Percentiles rank a stretch among this genome's conserved stretches.
phyloP scores from a whole-genome alignment of 2,888 invertebrate species.

The Orthonychiurus folsomi region DNA sequence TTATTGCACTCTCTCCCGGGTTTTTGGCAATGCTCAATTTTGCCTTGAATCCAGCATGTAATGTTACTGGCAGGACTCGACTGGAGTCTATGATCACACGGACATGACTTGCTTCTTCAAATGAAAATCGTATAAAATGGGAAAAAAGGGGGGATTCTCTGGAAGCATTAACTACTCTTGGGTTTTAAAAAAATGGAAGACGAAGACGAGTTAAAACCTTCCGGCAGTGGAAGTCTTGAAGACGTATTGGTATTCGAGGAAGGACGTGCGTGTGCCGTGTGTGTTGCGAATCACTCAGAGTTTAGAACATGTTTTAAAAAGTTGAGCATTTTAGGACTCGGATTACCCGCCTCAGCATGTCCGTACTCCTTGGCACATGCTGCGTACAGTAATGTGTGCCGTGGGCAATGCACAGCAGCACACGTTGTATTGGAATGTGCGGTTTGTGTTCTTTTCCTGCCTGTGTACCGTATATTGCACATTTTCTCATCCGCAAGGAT shows the following conservation, averaged over 20 bases:
- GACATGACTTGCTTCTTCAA: neutral
- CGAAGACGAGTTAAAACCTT: neutral
- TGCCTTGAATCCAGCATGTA: no score
- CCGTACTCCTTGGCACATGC: no score
- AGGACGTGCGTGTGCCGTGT: neutral
- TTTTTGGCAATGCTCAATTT: no score
- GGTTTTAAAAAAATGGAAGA: neutral
- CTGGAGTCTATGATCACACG: no score
- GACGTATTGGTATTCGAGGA: neutral
- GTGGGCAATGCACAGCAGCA: no score
- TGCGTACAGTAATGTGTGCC: neutral
- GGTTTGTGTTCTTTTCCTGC: neutral
- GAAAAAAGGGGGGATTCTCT: neutral
- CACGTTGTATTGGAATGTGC: no score
- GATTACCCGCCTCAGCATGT: no score
- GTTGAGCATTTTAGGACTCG: neutral
- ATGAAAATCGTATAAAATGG: neutral
- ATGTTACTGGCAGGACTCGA: no score
- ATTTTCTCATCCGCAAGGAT: neutral
- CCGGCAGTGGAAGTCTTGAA: neutral
- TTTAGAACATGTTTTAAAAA: neutral
- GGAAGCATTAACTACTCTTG: neutral
- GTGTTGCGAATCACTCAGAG: neutral
- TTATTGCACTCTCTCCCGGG: no score
- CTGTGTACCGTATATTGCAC: neutral